A percentile compares a stretch with the other conserved stretches of the same genome.
These are phyloP conservation scores for Perca fluviatilis DNA, from an alignment of 2,113 vertebrate species.

Conservation along the genomic window DNA sequence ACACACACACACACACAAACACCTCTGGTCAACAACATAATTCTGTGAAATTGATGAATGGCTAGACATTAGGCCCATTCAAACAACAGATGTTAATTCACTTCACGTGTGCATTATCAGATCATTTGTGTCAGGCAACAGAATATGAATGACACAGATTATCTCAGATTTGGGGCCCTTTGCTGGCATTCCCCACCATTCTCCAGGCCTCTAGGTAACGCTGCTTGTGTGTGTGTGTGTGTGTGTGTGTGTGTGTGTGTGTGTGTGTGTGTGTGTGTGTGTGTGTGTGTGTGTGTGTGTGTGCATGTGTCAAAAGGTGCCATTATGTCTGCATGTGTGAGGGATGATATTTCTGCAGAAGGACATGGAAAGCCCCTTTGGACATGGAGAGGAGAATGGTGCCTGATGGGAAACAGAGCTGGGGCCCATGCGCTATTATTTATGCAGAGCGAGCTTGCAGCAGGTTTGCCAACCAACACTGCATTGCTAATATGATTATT, in stretches of 20 bases:
- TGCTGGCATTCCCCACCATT: conserved; percentile 65
- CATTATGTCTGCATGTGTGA: conserved; percentile 69
- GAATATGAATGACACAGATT: conserved; percentile 86
- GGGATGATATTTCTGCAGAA: conserved; percentile 69
- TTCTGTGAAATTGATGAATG: conserved; percentile 85
- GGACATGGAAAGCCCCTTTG: conserved; percentile 67
- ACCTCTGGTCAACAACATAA: conserved; percentile 79
- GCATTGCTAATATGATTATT: neutral
- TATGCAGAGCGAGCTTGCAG: conserved; percentile 18
- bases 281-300: conserved; percentile 1
- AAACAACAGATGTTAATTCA: conserved; percentile 88
- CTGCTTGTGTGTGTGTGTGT: conserved; percentile 46
- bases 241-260: conserved; percentile 38
- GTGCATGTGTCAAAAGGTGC: conserved; percentile 58
- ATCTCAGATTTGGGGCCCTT: conserved; percentile 78
- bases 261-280: conserved; percentile 38
- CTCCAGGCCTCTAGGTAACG: conserved; percentile 73
- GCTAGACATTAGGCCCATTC: conserved; percentile 84
- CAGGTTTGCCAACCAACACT: neutral
- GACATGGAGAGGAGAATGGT: conserved; percentile 66
- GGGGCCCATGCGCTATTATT: conserved; percentile 4
- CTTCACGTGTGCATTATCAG: conserved; percentile 85
- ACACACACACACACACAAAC: conserved; percentile 30
- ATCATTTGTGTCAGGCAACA: conserved; percentile 84
- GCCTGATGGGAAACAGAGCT: conserved; percentile 46